Evolutionary conservation across 2,888 invertebrate species (phyloP), one percentile per base, ranked within the genome.

Genomic region (Leptarthrus brevirostris): DNA sequence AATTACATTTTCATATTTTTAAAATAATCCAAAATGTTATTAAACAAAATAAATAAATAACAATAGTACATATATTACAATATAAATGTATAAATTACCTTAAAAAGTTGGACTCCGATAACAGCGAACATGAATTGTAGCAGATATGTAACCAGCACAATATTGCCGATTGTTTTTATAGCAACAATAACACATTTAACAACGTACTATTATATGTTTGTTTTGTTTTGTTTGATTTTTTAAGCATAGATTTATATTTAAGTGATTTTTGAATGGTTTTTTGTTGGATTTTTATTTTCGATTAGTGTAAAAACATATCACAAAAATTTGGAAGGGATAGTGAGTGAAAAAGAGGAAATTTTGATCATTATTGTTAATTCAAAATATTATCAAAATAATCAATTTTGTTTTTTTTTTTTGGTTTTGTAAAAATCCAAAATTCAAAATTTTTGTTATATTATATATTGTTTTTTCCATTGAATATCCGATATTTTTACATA

Each of bases 101-200:
- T 98, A 90, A 99, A 99, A 82, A 99, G 92, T 90, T 99, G 98
- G 87, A 99, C 98, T 89, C 98, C 98, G 87, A 99, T 98, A 87
- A 98, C 98, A 88, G 98, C 98, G 88, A 99, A 99, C 98, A 99
- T 98, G 91, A 99, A 99, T 92, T 98, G 96, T 87, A 99, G 95
- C 87, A 99, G 94, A 90, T 97, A 97, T 86, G 98, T 98, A 88
- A 99, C 98, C 92, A 99, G 91, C 93, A 98, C 97, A 88, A 98
- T 98, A 92, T 98, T 98, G 88, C 98, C 98, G 90, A 97, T 97
- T 85, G 97, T 97, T 91, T 96, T 96, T 88, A 97, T 94, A 83
- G 97, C 97, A 88, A 97, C 97, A 89, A 97, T 96, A 89, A 97
- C 98, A 91, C 98, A 99, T 91, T 98, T 98, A 86, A 99, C 98